Evolutionary conservation across 2,888 invertebrate species (phyloP).

Genomic region (Epistrophe eligans): DNA sequence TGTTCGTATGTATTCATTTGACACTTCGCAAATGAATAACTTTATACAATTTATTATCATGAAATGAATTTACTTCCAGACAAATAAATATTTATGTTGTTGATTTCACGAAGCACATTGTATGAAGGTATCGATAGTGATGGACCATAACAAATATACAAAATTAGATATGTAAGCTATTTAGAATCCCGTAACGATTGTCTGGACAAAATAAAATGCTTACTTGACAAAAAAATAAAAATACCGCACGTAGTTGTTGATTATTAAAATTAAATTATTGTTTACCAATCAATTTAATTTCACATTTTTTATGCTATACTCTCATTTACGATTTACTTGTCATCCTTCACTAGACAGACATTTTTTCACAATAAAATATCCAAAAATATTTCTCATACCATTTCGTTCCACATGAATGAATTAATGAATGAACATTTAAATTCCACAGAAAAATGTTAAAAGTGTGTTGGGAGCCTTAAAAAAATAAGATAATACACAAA

Average conservation of each 20-base stretch:
- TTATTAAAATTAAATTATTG: background rate
- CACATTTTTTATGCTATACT: background rate
- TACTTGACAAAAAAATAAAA: background rate
- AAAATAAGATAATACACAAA: constrained; percentile 15
- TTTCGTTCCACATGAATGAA: background rate
- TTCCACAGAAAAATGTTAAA: background rate
- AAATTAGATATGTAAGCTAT: background rate
- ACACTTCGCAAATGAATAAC: constrained; percentile 40
- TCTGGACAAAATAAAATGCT: background rate
- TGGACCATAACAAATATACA: background rate
- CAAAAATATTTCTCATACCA: background rate
- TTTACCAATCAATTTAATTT: background rate
- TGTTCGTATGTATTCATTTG: background rate
- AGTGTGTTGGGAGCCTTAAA: constrained; percentile 3
- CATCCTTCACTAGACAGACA: background rate
- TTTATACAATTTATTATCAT: constrained; percentile 53
- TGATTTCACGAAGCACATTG: background rate
- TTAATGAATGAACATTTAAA: background rate
- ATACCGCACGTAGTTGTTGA: background rate
- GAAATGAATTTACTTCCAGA: constrained; percentile 59
- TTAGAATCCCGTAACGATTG: background rate
- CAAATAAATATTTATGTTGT: constrained; percentile 19
- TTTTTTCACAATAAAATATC: background rate
- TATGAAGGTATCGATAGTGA: background rate
- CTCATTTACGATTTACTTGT: background rate